Evolutionary conservation across 2,888 invertebrate genomes (phyloP).

Genomic region (Dynastes hyllus): DNA sequence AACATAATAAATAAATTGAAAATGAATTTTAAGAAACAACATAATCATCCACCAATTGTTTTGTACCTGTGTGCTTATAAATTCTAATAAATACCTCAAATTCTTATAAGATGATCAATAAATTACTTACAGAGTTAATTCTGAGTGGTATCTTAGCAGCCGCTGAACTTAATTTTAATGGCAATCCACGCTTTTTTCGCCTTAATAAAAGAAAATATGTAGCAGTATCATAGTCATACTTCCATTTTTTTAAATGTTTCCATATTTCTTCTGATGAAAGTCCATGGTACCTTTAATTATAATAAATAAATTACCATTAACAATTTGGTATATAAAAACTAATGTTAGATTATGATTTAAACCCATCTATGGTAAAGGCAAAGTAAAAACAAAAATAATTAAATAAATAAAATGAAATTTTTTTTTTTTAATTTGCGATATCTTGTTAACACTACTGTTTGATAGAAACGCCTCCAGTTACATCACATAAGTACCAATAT

Average conservation of each 20-base stretch:
- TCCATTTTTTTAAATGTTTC: slow-evolving; percentile 73
- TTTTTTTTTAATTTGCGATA: no score
- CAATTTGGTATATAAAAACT: not conserved
- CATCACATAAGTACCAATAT: no score
- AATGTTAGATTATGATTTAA: no score
- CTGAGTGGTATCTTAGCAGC: slow-evolving; percentile 60
- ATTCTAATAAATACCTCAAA: no score
- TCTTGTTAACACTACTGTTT: no score
- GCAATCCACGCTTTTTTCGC: slow-evolving; percentile 74
- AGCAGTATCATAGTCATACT: slow-evolving; percentile 82
- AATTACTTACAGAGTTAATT: slow-evolving; percentile 58
- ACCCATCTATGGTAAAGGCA: no score
- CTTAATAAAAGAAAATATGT: slow-evolving; percentile 81
- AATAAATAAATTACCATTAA: not conserved
- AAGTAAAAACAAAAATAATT: not conserved
- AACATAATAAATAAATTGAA: no score
- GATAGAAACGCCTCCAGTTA: no score
- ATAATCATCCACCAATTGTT: no score
- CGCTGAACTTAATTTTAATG: slow-evolving; percentile 68
- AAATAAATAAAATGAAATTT: not conserved
- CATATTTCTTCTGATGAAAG: slow-evolving; percentile 70
- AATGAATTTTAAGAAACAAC: no score
- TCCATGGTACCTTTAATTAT: slow-evolving; percentile 59
- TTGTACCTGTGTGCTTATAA: no score
- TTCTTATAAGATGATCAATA: not conserved